Conservation (phyloP, 2,113 vertebrate species). For the Poeciliopsis prolifica region DNA sequence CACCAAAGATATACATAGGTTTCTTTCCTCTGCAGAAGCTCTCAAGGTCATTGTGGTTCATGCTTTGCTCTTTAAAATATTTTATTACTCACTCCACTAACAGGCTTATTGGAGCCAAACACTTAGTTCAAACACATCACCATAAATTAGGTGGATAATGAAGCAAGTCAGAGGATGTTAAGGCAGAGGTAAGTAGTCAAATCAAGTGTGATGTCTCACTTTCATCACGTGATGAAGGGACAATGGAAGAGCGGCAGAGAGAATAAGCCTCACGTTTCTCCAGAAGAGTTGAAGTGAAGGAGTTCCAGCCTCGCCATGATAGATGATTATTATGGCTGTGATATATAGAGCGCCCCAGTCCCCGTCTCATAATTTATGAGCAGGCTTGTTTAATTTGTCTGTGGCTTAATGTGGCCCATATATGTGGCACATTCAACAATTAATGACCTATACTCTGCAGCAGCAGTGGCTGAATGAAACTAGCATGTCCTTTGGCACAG, state of each 20-base stretch:
- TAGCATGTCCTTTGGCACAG: constrained; percentile 69
- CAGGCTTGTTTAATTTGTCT: constrained; percentile 72
- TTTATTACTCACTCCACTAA: background rate
- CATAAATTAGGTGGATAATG: constrained; percentile 41
- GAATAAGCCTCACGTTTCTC: constrained; percentile 37
- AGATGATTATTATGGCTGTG: constrained; percentile 70
- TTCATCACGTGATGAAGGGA: constrained; percentile 24
- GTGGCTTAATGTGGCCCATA: constrained; percentile 69
- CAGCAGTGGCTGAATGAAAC: constrained; percentile 46
- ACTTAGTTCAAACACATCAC: constrained; percentile 21
- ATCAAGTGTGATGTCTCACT: constrained; percentile 20
- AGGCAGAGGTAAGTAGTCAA: constrained; percentile 20
- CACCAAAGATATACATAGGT: background rate
- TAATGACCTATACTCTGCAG: constrained; percentile 55
- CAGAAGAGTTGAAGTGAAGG: constrained; percentile 32
- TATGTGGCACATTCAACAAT: constrained; percentile 52
- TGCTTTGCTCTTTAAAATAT: constrained; percentile 4
- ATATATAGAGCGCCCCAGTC: constrained; percentile 57
- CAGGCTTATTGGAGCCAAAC: constrained; percentile 7
- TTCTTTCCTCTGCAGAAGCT: background rate
- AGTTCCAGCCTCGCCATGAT: constrained; percentile 58
- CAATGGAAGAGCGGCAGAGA: constrained; percentile 34
- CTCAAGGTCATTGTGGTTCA: background rate
- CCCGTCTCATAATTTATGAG: constrained; percentile 74
- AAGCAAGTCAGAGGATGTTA: constrained; percentile 36